These are phyloP conservation scores for Microcebus lehilahytsara DNA, from an alignment of 2,113 vertebrate species.

Conservation along the genomic window DNA sequence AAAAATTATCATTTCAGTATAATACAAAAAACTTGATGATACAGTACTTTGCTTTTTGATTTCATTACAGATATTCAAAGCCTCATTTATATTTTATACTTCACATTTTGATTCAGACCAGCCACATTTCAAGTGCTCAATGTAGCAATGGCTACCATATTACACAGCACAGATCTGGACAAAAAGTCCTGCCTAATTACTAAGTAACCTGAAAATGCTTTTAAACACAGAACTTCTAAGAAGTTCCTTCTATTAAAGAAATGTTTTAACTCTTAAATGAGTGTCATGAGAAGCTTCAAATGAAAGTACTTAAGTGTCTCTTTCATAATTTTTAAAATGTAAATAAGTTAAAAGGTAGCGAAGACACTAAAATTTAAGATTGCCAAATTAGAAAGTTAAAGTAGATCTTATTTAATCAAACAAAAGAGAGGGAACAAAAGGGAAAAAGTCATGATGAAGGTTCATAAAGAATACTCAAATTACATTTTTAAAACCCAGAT, in stretches of 20 bases:
- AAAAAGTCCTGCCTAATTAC: neutral
- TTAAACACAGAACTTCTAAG: neutral
- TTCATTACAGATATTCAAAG: neutral
- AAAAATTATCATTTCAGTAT: neutral
- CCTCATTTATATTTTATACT: neutral
- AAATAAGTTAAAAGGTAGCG: neutral
- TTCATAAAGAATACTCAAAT: neutral
- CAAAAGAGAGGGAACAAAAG: neutral
- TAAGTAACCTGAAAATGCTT: neutral
- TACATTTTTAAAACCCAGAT: neutral
- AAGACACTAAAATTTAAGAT: conserved; percentile 2
- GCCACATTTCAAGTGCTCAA: neutral
- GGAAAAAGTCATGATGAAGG: neutral
- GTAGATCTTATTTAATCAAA: neutral
- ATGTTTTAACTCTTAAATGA: neutral
- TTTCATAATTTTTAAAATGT: neutral
- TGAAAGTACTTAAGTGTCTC: neutral
- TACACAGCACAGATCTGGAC: neutral
- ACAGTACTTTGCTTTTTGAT: neutral
- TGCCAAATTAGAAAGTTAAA: neutral
- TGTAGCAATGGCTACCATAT: neutral
- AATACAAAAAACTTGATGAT: neutral
- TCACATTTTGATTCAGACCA: neutral
- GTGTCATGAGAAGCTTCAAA: neutral
- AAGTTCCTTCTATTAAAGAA: neutral